A percentile compares a stretch with the other conserved stretches of the same genome.
These are phyloP conservation scores for Psilopogon haemacephalus DNA, from an alignment of 2,113 vertebrate species.

Conservation along the genomic window DNA sequence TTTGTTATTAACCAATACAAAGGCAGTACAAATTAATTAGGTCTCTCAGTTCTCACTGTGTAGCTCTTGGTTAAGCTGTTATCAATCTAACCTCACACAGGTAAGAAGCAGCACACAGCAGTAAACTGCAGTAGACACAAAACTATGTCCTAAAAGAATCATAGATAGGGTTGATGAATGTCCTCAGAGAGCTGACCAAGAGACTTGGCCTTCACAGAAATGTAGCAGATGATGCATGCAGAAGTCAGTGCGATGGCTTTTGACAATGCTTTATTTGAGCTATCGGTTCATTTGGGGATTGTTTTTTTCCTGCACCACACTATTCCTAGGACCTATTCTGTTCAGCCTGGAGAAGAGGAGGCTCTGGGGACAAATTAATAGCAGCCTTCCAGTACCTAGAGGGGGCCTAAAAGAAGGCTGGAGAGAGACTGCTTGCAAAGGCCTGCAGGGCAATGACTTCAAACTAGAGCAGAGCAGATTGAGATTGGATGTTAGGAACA, in stretches of 20 bases:
- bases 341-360: background rate
- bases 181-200: slow-evolving; percentile 45
- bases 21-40: background rate
- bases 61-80: background rate
- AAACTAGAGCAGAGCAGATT: no score
- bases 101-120: rapidly evolving
- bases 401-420: no score
- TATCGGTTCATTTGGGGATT: background rate
- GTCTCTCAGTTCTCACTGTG: background rate
- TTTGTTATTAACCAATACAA: background rate
- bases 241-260: slow-evolving; percentile 60
- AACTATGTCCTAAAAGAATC: background rate
- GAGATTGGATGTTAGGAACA: no score
- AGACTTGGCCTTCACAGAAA: slow-evolving; percentile 26
- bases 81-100: background rate
- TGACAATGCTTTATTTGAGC: slow-evolving; percentile 41
- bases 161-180: background rate
- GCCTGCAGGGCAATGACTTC: no score
- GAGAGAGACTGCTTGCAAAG: no score
- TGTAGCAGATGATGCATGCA: slow-evolving; percentile 53
- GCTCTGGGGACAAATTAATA: no score
- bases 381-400: no score
- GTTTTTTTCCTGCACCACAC: background rate
- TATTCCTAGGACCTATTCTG: background rate
- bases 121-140: background rate